Evolutionary conservation across 2,888 invertebrate species (phyloP).

Genomic region (Zhuqinia jingwanae): DNA sequence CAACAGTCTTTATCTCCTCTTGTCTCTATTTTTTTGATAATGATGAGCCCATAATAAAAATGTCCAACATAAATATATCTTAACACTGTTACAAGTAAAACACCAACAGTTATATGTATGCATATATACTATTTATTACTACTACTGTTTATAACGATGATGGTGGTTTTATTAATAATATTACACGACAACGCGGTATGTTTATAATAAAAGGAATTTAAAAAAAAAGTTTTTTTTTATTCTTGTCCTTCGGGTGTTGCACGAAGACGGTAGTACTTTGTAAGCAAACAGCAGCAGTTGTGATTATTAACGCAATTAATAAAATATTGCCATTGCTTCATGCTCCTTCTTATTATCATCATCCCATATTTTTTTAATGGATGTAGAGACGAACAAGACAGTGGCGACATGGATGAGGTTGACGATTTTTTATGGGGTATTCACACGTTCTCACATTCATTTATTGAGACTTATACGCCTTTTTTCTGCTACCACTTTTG

Average conservation of each 20-base stretch:
- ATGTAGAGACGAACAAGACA: neutral
- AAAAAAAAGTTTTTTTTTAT: too few species aligned
- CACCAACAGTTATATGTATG: too few species aligned
- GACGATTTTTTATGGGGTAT: slow-evolving; percentile 63
- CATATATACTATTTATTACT: too few species aligned
- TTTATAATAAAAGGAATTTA: slow-evolving; percentile 19
- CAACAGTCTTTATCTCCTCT: slow-evolving; percentile 72
- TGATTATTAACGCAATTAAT: slow-evolving; percentile 31
- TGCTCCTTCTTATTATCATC: neutral
- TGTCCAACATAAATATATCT: slow-evolving; percentile 55
- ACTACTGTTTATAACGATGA: neutral
- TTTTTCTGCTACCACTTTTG: slow-evolving; percentile 8
- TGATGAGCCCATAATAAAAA: slow-evolving; percentile 64
- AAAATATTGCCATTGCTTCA: neutral
- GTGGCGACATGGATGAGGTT: slow-evolving; percentile 26
- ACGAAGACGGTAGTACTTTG: neutral
- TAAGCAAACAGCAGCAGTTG: slow-evolving; percentile 6
- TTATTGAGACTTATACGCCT: slow-evolving; percentile 39
- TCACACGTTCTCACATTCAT: slow-evolving; percentile 68
- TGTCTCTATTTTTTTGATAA: slow-evolving; percentile 70
- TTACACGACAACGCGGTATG: neutral
- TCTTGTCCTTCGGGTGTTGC: slow-evolving; percentile 9
- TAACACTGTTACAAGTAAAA: slow-evolving; percentile 56
- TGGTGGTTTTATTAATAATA: slow-evolving; percentile 19
- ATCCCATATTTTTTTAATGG: slow-evolving; percentile 8